phyloP scores from a whole-genome alignment of 2,797 vertebrate species.

The Pipistrellus kuhlii region DNA sequence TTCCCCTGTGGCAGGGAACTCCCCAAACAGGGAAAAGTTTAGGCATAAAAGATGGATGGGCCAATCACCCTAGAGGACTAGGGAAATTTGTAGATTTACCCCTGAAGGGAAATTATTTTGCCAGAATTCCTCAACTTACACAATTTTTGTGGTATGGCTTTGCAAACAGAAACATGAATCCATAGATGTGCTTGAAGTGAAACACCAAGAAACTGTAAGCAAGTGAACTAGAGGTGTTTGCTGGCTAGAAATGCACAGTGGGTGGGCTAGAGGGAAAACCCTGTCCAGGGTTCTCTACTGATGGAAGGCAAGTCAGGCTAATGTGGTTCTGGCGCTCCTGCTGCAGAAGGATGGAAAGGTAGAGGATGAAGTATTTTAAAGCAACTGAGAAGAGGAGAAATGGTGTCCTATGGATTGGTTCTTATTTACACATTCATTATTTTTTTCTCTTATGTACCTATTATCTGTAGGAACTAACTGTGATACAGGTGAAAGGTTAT shows the following conservation, averaged over 20 bases:
- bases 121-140: slow-evolving; percentile 47
- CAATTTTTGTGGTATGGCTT: slow-evolving; percentile 71
- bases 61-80: neutral
- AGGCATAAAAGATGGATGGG: neutral
- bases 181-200: slow-evolving; percentile 38
- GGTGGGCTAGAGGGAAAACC: neutral
- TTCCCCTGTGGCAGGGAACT: neutral
- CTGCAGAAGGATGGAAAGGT: neutral
- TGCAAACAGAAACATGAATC: slow-evolving; percentile 53
- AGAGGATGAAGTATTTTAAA: neutral
- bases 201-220: neutral
- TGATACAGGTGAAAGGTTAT: neutral
- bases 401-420: neutral
- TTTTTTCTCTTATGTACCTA: neutral
- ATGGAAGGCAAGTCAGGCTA: neutral
- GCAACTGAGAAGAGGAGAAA: neutral
- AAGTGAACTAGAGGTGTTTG: neutral
- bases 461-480: neutral
- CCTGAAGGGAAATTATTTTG: slow-evolving; percentile 57
- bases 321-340: neutral
- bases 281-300: neutral
- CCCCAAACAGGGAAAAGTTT: neutral
- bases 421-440: neutral
- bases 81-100: slow-evolving; percentile 47
- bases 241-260: neutral